phyloP scores from a whole-genome alignment of 2,113 vertebrate species.

The Pterocles orientalis region DNA sequence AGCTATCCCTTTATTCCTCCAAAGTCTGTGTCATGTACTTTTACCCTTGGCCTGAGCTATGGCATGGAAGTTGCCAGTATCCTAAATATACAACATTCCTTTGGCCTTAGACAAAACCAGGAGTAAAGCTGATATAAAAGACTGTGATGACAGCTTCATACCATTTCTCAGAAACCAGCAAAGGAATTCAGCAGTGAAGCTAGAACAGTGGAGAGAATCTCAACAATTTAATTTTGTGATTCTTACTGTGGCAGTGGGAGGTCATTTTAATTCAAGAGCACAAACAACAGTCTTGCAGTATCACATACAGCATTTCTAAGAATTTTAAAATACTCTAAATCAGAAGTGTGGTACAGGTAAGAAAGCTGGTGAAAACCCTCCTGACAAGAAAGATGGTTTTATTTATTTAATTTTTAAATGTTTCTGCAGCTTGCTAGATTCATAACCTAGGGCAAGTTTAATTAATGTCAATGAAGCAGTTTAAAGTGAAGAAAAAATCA shows the following conservation, averaged over 20 bases:
- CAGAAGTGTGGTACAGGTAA: conserved; percentile 46
- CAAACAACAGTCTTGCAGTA: neutral
- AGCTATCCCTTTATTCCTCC: neutral
- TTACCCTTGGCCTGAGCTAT: neutral
- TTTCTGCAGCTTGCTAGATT: conserved; percentile 73
- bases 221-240: neutral
- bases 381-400: conserved; percentile 66
- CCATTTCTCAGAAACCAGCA: neutral
- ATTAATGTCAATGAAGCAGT: conserved; percentile 82
- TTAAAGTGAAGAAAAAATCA: conserved; percentile 79
- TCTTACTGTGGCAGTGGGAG: neutral
- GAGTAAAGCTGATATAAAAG: neutral
- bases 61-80: neutral
- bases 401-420: conserved; percentile 57
- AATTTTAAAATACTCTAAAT: conserved; percentile 62
- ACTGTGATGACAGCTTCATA: neutral
- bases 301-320: neutral
- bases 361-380: conserved; percentile 59
- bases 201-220: neutral
- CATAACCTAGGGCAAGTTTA: conserved; percentile 80
- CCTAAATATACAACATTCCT: neutral
- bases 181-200: neutral
- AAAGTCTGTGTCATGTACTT: neutral
- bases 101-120: neutral
- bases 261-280: conserved; percentile 30